A percentile compares a stretch with the other conserved stretches of the same genome.
Conservation (phyloP, 1,140 invertebrate genomes). For the Drosophila varians region DNA sequence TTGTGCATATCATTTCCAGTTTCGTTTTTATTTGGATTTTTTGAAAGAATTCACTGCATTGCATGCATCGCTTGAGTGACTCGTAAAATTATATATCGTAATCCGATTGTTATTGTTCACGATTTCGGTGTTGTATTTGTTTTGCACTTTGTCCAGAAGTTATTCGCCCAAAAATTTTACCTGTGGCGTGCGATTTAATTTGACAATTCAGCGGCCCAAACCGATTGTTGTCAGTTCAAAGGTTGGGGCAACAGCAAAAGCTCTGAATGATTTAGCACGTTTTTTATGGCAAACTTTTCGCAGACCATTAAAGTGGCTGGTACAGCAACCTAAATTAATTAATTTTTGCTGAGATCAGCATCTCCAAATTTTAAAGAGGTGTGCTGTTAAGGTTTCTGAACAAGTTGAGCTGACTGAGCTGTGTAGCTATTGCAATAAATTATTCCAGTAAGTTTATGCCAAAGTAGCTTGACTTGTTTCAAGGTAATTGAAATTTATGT, state of each 20-base stretch:
- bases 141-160: conserved; percentile 55
- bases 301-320: conserved; percentile 18
- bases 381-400: conserved; percentile 6
- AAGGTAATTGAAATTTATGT: conserved; percentile 23
- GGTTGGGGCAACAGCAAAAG: conserved; percentile 7
- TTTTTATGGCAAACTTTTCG: conserved; percentile 20
- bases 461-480: conserved; percentile 32
- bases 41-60: conserved; percentile 49
- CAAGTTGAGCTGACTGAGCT: too few relatives aligned
- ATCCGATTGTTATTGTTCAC: conserved; percentile 42
- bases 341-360: conserved; percentile 7
- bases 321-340: conserved; percentile 6
- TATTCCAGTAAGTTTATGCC: not conserved
- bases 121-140: conserved; percentile 14
- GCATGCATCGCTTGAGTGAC: conserved; percentile 56
- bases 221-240: conserved; percentile 39
- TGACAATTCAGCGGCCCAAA: conserved; percentile 19
- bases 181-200: conserved; percentile 43
- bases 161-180: conserved; percentile 48
- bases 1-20: conserved; percentile 9
- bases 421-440: not conserved
- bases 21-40: conserved; percentile 25
- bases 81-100: conserved; percentile 45
- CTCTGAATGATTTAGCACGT: conserved; percentile 13
- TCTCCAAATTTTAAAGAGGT: not conserved